phyloP scores from a whole-genome alignment of 2,113 vertebrate species.

The Colaptes auratus region DNA sequence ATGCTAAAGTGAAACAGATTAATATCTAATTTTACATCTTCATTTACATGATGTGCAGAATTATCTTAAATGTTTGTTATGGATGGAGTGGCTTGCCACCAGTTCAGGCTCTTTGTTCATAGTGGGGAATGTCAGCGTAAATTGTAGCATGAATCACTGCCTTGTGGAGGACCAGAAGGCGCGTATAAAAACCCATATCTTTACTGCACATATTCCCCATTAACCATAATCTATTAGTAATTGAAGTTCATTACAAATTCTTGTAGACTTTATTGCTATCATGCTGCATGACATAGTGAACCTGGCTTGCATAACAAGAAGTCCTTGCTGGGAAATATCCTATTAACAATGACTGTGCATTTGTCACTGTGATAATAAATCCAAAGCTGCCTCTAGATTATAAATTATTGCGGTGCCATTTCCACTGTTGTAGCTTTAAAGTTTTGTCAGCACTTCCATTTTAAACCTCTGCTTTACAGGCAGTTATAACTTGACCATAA shows the following conservation, averaged over 20 bases:
- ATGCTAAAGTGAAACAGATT: constrained; percentile 75
- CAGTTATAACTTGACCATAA: constrained; percentile 75
- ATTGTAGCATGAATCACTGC: constrained; percentile 83
- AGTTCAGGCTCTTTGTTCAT: constrained; percentile 67
- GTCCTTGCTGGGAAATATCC: constrained; percentile 88
- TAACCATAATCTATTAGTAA: constrained; percentile 95
- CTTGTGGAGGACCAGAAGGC: constrained; percentile 82
- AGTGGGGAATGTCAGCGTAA: constrained; percentile 79
- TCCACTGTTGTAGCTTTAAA: constrained; percentile 75
- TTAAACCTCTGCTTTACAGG: constrained; percentile 68
- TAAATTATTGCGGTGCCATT: constrained; percentile 80
- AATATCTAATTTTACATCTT: constrained; percentile 78
- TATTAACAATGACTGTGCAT: constrained; percentile 92
- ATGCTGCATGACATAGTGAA: constrained; percentile 87
- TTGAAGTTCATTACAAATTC: constrained; percentile 96
- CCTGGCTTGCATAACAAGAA: constrained; percentile 91
- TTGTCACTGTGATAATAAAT: constrained; percentile 96
- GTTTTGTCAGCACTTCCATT: constrained; percentile 78
- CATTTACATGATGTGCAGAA: constrained; percentile 75
- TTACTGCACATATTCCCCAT: constrained; percentile 93
- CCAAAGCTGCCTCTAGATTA: constrained; percentile 82
- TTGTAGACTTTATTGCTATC: constrained; percentile 89
- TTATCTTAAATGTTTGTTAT: constrained; percentile 80
- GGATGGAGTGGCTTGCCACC: constrained; percentile 74
- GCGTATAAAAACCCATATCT: constrained; percentile 84